phyloP scores from a whole-genome alignment of 2,888 invertebrate genomes.

The Cotesia congregata region DNA sequence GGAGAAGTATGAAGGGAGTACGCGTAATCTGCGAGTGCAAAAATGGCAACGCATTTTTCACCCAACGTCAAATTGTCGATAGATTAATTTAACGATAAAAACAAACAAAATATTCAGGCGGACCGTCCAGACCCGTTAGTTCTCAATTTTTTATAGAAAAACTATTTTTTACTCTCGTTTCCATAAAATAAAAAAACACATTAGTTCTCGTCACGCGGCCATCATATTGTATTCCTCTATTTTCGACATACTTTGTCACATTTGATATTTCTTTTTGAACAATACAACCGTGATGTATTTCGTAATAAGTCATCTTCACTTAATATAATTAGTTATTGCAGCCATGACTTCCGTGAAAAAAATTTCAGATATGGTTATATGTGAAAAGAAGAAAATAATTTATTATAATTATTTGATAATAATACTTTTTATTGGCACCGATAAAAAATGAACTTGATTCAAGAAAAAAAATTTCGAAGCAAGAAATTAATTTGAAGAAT shows the following conservation, averaged over 20 bases:
- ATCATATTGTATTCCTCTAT: neutral
- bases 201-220: conserved; percentile 15
- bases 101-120: conserved; percentile 40
- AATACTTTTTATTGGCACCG: no score
- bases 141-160: conserved; percentile 15
- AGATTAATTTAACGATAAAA: conserved; percentile 68
- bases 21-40: conserved; percentile 49
- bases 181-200: conserved; percentile 17
- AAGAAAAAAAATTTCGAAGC: no score
- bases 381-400: no score
- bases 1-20: conserved; percentile 43
- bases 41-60: conserved; percentile 59
- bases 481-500: no score
- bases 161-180: conserved; percentile 32
- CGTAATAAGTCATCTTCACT: no score
- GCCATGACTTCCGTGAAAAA: no score
- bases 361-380: no score
- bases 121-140: conserved; percentile 35
- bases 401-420: no score
- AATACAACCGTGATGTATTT: no score
- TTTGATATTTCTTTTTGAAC: neutral
- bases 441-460: no score
- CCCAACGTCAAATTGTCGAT: conserved; percentile 68
- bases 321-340: no score
- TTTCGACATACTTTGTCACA: neutral